Conservation (phyloP, 2,888 invertebrate genomes). For the Troides aeacus region DNA sequence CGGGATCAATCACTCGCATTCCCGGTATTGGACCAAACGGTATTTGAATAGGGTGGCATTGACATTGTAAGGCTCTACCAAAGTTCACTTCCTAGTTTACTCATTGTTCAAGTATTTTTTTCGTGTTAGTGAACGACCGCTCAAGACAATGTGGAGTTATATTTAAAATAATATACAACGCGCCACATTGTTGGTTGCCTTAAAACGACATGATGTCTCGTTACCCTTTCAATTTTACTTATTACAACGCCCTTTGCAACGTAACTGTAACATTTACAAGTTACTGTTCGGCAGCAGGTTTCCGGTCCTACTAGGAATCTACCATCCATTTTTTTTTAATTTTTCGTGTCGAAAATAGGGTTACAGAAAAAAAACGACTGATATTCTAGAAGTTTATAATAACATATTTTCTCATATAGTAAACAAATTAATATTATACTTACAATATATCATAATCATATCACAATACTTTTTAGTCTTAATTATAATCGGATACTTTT, state of each 20-base stretch:
- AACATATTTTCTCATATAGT: slow-evolving; percentile 61
- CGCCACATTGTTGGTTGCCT: too few species aligned
- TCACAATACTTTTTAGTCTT: slow-evolving; percentile 76
- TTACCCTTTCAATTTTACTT: too few species aligned
- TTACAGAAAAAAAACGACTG: slow-evolving; percentile 55
- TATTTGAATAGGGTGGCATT: slow-evolving; percentile 53
- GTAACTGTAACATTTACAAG: too few species aligned
- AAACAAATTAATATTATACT: slow-evolving; percentile 58
- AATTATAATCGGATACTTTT: slow-evolving; percentile 43
- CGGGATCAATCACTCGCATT: slow-evolving; percentile 59
- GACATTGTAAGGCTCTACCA: slow-evolving; percentile 37
- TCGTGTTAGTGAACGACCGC: neutral
- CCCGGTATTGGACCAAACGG: slow-evolving; percentile 48
- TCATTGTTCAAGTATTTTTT: neutral
- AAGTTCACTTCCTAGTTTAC: slow-evolving; percentile 21
- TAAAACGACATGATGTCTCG: too few species aligned
- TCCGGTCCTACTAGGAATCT: too few species aligned
- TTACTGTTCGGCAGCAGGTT: too few species aligned
- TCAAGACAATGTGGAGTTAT: too few species aligned
- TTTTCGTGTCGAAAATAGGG: neutral
- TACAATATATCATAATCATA: slow-evolving; percentile 60
- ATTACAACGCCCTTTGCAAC: too few species aligned
- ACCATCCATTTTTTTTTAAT: neutral
- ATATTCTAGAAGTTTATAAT: slow-evolving; percentile 60
- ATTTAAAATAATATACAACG: too few species aligned